phyloP scores from a whole-genome alignment of 2,888 invertebrate genomes.

The Dyspetes luteomarginatus region DNA sequence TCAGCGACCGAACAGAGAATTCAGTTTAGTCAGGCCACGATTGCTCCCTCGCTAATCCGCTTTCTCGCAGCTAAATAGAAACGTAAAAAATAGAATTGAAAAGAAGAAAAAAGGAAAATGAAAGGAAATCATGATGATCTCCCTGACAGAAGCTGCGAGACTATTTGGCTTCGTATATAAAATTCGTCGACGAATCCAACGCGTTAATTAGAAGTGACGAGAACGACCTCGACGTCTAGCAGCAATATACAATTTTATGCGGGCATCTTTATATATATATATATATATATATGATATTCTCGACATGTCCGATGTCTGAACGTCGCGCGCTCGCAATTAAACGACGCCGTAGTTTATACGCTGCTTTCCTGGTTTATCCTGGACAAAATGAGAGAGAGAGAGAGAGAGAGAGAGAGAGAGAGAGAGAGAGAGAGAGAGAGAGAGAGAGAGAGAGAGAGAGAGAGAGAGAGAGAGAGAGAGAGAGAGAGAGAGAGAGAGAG shows the following conservation, averaged over 20 bases:
- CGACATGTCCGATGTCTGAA: constrained; percentile 20
- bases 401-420: constrained; percentile 12
- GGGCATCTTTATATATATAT: constrained; percentile 28
- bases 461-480: too few relatives aligned
- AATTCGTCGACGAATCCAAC: constrained; percentile 29
- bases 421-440: neutral
- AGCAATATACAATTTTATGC: constrained; percentile 41
- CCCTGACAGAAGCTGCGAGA: constrained; percentile 18
- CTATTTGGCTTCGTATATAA: constrained; percentile 10
- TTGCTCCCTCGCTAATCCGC: constrained; percentile 45
- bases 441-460: neutral
- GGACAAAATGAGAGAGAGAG: constrained; percentile 17
- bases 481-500: too few relatives aligned
- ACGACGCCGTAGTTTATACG: constrained; percentile 52
- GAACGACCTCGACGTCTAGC: constrained; percentile 43
- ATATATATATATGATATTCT: neutral
- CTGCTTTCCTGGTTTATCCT: constrained; percentile 59
- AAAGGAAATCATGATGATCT: constrained; percentile 27
- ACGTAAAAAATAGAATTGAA: constrained; percentile 6
- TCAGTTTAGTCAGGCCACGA: constrained; percentile 24
- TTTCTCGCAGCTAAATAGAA: constrained; percentile 17
- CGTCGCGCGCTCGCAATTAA: constrained; percentile 50
- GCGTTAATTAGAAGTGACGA: constrained; percentile 32
- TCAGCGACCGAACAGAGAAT: neutral
- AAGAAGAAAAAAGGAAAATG: neutral